Evolutionary conservation across 2,113 vertebrate genomes (phyloP).

Genomic region (Callipepla squamata): DNA sequence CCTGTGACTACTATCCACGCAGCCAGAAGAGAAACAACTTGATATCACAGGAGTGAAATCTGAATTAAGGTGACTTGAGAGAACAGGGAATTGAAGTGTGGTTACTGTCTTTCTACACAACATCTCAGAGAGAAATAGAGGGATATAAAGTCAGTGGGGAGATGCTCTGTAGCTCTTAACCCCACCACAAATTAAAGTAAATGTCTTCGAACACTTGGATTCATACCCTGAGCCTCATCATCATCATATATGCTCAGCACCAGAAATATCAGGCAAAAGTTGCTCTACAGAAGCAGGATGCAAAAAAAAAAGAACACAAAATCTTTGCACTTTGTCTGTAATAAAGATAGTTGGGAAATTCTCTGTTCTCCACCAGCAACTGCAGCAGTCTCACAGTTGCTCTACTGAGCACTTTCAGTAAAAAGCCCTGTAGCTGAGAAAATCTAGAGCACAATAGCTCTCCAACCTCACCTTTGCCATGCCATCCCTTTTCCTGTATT

Average conservation of each 20-base stretch:
- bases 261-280: not conserved
- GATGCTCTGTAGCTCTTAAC: not conserved
- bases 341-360: not conserved
- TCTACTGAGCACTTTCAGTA: not conserved
- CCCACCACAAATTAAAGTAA: not conserved
- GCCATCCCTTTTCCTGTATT: not conserved
- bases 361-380: not conserved
- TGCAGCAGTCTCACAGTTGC: not conserved
- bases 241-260: not conserved
- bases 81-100: not conserved
- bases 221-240: not conserved
- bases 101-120: not conserved
- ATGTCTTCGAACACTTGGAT: not conserved
- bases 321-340: not conserved
- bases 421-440: not conserved
- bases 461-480: not conserved
- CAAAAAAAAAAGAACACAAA: constrained; percentile 1
- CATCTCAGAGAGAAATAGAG: not conserved
- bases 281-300: not conserved
- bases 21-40: constrained; percentile 11
- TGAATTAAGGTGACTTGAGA: not conserved
- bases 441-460: not conserved
- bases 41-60: not conserved
- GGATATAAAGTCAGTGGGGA: not conserved
- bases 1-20: not conserved